Conservation (phyloP, 2,113 vertebrate genomes). For the Pterocles burchelli region DNA sequence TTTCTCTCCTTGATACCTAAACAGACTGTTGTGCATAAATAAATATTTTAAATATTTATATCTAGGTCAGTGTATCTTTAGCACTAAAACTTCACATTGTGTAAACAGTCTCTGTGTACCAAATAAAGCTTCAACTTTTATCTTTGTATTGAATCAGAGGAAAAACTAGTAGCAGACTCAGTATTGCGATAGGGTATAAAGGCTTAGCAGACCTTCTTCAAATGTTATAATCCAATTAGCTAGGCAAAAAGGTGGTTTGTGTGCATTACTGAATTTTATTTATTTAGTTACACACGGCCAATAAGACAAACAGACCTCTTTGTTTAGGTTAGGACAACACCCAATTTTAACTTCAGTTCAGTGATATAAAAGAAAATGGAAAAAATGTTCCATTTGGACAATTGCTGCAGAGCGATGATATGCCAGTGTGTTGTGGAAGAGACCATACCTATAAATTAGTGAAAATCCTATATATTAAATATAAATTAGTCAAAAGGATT, state of each 20-base stretch:
- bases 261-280: not conserved
- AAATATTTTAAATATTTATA: not conserved
- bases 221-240: not conserved
- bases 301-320: not conserved
- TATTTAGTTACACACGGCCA: not conserved
- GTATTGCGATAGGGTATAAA: not conserved
- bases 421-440: not conserved
- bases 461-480: not conserved
- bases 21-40: not conserved
- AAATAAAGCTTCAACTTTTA: not conserved
- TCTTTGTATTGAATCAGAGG: not conserved
- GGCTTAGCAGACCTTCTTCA: not conserved
- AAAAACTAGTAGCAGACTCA: not conserved
- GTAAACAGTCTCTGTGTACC: not conserved
- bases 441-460: not conserved
- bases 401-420: accelerated
- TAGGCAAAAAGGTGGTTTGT: not conserved
- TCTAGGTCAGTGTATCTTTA: not conserved
- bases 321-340: no score
- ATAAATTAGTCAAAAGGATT: not conserved
- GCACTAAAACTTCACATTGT: not conserved
- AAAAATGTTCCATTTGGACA: not conserved
- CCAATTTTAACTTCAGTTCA: not conserved
- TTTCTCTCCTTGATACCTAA: not conserved
- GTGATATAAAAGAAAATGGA: not conserved